Evolutionary conservation across 2,113 vertebrate genomes (phyloP), one percentile per base, ranked within the genome.

Genomic region (Neodon shergylaensis): DNA sequence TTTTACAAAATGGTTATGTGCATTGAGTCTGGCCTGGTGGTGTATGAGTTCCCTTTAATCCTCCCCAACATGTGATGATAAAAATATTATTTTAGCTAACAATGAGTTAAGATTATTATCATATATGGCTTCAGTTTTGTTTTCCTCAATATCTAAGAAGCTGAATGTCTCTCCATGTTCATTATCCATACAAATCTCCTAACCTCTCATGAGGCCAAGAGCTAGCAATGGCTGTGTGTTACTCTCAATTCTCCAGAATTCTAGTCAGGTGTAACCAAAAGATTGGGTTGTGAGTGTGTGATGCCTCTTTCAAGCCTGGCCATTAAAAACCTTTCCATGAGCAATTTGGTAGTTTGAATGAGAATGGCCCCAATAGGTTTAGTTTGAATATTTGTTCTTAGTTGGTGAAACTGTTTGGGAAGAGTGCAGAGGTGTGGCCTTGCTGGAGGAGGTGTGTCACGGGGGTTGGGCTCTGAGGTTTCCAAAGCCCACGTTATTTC

Each of bases 1-100:
- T 72, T 92, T 96, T 90, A 86, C 42, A 52, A 68, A 92, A 58
- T n/a, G 58, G 12, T 66, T 82, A 22, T 68, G 49, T 52, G 49
- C n/a, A 77, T 22, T 73, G 2, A 66, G 74, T 42, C 66, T 42
- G 7, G 44, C 14, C 36, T 86, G 83, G 28, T 33, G 19, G 61
- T 68, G 49, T n/a, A n/a, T 70, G 61, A 87, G 28, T 47, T 70
- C 68, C 16, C 31, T 54, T 9, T 93, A 63, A 54, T 93, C 36
- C 83, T 95, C 52, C 68, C 16, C 49, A 87, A 83, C 14, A 70
- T 5, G 39, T 91, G 47, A 14, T 86, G 44, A 49, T 65, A 44
- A 17, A n/a, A 52, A 44, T 21, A 91, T 19, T 7, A 70, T 63
- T 47, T 93, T 52, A 83, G 49, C 68, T 88, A 82, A 93, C 33